Evolutionary conservation across 2,797 vertebrate species (phyloP).

Genomic region (Labeo calbasu): DNA sequence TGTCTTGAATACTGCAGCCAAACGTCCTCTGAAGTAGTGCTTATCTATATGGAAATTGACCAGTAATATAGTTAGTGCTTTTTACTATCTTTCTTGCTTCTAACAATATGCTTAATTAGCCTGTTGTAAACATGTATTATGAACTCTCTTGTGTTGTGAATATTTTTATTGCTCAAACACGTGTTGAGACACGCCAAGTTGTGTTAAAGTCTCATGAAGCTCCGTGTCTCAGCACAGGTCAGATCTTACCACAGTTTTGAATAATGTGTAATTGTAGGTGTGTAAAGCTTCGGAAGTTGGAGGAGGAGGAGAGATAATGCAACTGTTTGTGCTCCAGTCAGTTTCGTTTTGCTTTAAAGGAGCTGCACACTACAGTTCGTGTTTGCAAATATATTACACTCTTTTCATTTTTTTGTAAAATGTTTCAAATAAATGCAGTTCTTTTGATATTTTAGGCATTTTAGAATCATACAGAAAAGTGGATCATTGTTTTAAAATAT

Average conservation of each 20-base stretch:
- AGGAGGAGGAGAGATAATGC: constrained; percentile 26
- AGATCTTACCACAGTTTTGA: constrained; percentile 9
- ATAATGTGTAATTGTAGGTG: constrained; percentile 26
- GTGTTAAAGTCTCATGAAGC: constrained; percentile 15
- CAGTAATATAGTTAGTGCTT: not conserved
- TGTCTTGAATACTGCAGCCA: constrained; percentile 35
- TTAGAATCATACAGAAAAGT: not conserved
- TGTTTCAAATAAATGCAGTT: too few relatives aligned
- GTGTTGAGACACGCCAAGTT: not conserved
- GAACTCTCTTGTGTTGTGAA: not conserved
- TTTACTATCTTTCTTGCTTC: not conserved
- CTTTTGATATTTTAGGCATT: not conserved
- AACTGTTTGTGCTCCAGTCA: not conserved
- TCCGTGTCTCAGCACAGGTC: not conserved
- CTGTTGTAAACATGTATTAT: not conserved
- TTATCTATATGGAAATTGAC: constrained; percentile 14
- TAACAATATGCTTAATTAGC: not conserved
- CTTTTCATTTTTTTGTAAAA: not conserved
- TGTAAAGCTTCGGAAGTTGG: constrained; percentile 15
- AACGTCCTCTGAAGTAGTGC: constrained; percentile 1
- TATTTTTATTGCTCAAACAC: constrained; percentile 3
- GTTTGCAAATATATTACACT: not conserved
- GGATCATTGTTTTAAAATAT: not conserved
- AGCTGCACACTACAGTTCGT: not conserved
- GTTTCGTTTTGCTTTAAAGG: constrained; percentile 7